Evolutionary conservation across 2,113 vertebrate genomes (phyloP).

Genomic region (Aphelocoma coerulescens): DNA sequence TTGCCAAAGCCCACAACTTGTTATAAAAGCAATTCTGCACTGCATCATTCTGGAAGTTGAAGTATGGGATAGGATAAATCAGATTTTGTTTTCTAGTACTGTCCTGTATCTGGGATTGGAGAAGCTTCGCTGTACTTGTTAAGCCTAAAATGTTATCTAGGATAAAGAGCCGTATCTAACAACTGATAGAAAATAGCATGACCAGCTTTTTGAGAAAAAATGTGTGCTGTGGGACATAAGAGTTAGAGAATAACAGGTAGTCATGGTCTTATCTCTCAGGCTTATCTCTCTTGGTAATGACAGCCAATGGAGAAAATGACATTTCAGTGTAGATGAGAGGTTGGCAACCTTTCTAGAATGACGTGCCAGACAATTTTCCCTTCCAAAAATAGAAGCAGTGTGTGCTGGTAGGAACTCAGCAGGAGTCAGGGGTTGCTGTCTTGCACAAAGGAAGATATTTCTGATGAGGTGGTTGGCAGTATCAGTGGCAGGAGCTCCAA

Average conservation of each 20-base stretch:
- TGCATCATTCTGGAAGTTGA: constrained; percentile 31
- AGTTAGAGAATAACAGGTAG: neutral
- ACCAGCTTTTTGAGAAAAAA: neutral
- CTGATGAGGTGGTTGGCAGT: neutral
- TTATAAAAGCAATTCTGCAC: constrained; percentile 37
- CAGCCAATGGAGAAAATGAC: constrained; percentile 1
- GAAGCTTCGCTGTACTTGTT: neutral
- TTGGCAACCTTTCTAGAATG: constrained; percentile 11
- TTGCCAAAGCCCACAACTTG: constrained; percentile 49
- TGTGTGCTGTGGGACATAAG: neutral
- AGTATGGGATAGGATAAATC: neutral
- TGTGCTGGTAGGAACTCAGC: neutral
- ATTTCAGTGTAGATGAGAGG: constrained; percentile 16
- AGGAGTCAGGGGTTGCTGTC: neutral
- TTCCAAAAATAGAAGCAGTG: constrained; percentile 36
- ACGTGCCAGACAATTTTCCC: constrained; percentile 19
- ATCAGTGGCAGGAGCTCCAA: neutral
- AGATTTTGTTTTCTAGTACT: neutral
- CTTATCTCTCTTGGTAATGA: neutral
- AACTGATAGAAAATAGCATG: neutral
- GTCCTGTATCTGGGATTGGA: neutral
- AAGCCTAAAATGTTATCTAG: neutral
- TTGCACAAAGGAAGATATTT: constrained; percentile 17
- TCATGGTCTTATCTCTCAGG: neutral
- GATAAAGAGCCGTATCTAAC: neutral